Evolutionary conservation across 2,888 invertebrate genomes (phyloP).

Genomic region (Ecliptopera silaceata): DNA sequence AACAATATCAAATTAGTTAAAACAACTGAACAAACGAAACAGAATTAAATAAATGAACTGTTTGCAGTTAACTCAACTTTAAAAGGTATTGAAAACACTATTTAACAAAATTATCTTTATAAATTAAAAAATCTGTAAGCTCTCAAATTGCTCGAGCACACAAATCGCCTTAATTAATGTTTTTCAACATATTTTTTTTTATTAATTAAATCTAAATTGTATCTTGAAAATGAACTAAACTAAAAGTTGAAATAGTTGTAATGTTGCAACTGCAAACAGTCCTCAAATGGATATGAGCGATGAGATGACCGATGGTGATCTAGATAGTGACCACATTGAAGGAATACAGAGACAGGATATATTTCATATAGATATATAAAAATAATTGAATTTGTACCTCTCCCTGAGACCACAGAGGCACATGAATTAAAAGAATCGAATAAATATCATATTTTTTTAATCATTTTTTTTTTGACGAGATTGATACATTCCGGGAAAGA

Average conservation of each 20-base stretch:
- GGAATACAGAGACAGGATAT: neutral
- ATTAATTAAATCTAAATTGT: too few relatives aligned
- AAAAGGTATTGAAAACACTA: neutral
- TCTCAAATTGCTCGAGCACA: too few relatives aligned
- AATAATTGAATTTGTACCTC: constrained; percentile 9
- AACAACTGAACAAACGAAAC: constrained; percentile 44
- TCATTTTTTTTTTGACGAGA: neutral
- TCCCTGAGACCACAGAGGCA: neutral
- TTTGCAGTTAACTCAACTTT: constrained; percentile 43
- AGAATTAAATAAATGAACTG: constrained; percentile 42
- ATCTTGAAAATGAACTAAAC: too few relatives aligned
- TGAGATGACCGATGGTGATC: constrained; percentile 49
- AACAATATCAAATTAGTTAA: constrained; percentile 49
- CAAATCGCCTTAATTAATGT: too few relatives aligned
- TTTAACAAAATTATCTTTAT: too few relatives aligned
- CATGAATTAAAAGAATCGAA: too few relatives aligned
- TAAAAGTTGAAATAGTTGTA: neutral
- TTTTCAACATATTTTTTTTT: too few relatives aligned
- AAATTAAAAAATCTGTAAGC: too few relatives aligned
- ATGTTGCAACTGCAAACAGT: constrained; percentile 45
- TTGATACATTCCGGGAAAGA: too few relatives aligned
- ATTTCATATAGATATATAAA: constrained; percentile 3
- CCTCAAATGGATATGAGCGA: constrained; percentile 55
- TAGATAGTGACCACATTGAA: constrained; percentile 17
- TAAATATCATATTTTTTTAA: too few relatives aligned